Percentiles rank a stretch among this genome's conserved stretches.
Conservation (phyloP, 2,113 vertebrate genomes). For the Procavia capensis region DNA sequence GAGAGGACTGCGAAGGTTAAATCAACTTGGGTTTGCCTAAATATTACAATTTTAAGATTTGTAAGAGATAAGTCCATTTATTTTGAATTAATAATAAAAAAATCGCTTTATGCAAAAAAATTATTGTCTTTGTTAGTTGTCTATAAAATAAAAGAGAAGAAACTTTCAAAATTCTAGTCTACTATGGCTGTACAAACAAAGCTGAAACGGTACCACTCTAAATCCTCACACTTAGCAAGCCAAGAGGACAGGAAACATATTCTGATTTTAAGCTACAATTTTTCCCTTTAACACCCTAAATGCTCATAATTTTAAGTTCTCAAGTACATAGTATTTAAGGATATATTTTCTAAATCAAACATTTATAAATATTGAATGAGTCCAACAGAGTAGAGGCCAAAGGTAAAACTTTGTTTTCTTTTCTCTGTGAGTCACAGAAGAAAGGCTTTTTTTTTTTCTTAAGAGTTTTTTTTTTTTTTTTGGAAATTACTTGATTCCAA, state of each 20-base stretch:
- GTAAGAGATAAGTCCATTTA: background rate
- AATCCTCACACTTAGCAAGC: background rate
- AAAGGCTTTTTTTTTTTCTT: too few species aligned
- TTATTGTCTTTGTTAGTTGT: background rate
- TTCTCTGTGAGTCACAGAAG: background rate
- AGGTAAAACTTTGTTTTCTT: background rate
- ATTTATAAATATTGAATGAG: background rate
- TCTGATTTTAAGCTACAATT: background rate
- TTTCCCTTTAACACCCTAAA: background rate
- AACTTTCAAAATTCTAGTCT: background rate
- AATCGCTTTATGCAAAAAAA: background rate
- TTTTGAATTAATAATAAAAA: slow-evolving; percentile 46
- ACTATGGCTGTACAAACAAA: background rate
- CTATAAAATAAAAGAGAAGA: background rate
- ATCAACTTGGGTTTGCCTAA: background rate
- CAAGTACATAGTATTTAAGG: background rate
- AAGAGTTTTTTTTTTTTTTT: background rate
- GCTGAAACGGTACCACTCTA: background rate
- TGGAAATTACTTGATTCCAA: background rate
- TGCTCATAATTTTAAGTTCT: background rate
- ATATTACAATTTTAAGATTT: slow-evolving; percentile 28
- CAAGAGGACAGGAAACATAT: background rate
- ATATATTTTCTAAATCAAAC: slow-evolving; percentile 9
- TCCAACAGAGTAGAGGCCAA: background rate
- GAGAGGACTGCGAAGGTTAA: slow-evolving; percentile 2